A percentile compares a stretch with the other conserved stretches of the same genome.
Evolutionary conservation across 2,797 vertebrate genomes (phyloP).

Genomic region (Myoxocephalus aenaeus): DNA sequence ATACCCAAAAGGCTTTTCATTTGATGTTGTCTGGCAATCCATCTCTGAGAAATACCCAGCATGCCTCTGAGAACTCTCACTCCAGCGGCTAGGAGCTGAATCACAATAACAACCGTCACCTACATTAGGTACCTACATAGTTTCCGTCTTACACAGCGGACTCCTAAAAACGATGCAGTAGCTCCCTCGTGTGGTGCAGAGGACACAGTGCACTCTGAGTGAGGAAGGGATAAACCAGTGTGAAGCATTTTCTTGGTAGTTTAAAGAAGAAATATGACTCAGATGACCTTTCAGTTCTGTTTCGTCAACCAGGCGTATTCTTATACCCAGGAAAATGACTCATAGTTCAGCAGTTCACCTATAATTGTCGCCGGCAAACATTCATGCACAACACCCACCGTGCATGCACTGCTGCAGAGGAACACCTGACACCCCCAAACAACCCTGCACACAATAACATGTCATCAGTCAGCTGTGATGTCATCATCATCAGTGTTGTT

Average conservation of each 20-base stretch:
- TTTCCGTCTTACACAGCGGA: constrained; percentile 23
- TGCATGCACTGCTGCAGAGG: constrained; percentile 7
- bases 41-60: constrained; percentile 57
- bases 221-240: background rate
- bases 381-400: background rate
- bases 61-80: constrained; percentile 56
- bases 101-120: constrained; percentile 60
- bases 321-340: background rate
- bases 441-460: background rate
- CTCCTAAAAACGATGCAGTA: constrained; percentile 24
- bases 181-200: constrained; percentile 55
- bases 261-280: constrained; percentile 28
- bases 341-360: background rate
- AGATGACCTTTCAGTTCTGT: constrained; percentile 32
- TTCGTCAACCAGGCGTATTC: background rate
- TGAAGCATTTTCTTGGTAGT: background rate
- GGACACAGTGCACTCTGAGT: constrained; percentile 13
- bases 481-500: constrained; percentile 21
- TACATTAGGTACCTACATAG: constrained; percentile 32
- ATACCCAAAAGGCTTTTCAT: constrained; percentile 56
- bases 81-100: constrained; percentile 57
- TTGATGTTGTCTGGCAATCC: constrained; percentile 49
- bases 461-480: constrained; percentile 12
- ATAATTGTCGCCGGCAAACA: background rate
- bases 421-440: background rate